phyloP scores from a whole-genome alignment of 2,113 vertebrate genomes.

The Aptenodytes forsteri region DNA sequence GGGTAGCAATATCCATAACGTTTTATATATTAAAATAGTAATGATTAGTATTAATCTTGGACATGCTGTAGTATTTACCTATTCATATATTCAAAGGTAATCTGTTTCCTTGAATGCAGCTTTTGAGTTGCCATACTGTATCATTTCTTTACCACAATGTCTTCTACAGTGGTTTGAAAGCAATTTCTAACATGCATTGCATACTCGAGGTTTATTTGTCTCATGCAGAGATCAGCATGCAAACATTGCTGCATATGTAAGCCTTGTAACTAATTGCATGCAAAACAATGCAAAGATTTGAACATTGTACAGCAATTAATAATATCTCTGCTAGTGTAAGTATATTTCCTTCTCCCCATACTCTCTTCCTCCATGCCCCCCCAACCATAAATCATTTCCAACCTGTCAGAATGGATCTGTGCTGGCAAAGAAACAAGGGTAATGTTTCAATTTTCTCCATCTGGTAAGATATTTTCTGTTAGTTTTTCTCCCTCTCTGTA shows the following conservation, averaged over 20 bases:
- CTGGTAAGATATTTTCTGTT: slow-evolving; percentile 80
- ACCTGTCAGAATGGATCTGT: slow-evolving; percentile 81
- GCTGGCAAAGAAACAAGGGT: slow-evolving; percentile 81
- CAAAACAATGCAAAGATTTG: slow-evolving; percentile 76
- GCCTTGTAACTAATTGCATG: slow-evolving; percentile 67
- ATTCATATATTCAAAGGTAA: slow-evolving; percentile 64
- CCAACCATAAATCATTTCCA: slow-evolving; percentile 78
- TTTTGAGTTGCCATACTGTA: slow-evolving; percentile 48
- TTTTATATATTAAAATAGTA: slow-evolving; percentile 72
- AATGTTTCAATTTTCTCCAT: slow-evolving; percentile 83
- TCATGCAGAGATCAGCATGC: slow-evolving; percentile 68
- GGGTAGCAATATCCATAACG: slow-evolving; percentile 42
- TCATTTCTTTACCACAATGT: slow-evolving; percentile 42
- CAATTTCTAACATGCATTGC: slow-evolving; percentile 67
- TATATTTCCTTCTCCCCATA: slow-evolving; percentile 42
- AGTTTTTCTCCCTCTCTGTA: slow-evolving; percentile 66
- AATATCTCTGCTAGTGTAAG: slow-evolving; percentile 72
- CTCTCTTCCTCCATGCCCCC: background rate
- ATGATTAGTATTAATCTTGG: slow-evolving; percentile 71
- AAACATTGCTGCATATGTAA: slow-evolving; percentile 65
- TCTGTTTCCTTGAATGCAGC: slow-evolving; percentile 51
- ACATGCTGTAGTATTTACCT: slow-evolving; percentile 67
- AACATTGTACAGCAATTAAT: slow-evolving; percentile 73
- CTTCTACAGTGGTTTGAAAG: slow-evolving; percentile 62
- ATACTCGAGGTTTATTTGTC: slow-evolving; percentile 62